Conservation (phyloP, 2,113 vertebrate genomes). For the Capreolus pygargus region DNA sequence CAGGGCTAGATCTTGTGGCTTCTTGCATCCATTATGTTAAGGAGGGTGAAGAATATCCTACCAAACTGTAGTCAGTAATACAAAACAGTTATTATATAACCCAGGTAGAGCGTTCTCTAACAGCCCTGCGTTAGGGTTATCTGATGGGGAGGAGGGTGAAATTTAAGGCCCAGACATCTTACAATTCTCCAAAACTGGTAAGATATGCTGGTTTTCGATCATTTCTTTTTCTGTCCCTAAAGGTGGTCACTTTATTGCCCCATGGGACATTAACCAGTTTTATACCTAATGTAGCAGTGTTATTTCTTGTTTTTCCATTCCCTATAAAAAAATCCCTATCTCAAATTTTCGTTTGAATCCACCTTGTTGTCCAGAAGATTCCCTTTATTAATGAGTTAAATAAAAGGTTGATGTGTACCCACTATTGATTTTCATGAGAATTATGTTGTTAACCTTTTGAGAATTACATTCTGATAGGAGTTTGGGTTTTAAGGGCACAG, state of each 20-base stretch:
- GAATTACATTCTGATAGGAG: background rate
- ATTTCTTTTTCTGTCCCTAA: constrained; percentile 10
- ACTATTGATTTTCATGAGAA: background rate
- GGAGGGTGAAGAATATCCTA: background rate
- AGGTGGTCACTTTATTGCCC: background rate
- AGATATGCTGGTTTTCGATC: background rate
- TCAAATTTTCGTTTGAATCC: background rate
- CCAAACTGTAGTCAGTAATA: background rate
- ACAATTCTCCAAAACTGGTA: background rate
- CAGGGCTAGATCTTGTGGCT: background rate
- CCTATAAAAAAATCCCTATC: background rate
- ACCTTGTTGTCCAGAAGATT: background rate
- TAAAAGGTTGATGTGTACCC: background rate
- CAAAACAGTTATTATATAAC: background rate
- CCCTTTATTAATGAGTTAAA: background rate
- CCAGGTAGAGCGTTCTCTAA: background rate
- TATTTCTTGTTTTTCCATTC: background rate
- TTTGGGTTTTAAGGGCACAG: background rate
- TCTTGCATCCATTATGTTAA: background rate
- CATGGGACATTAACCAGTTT: background rate
- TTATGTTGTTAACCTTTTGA: constrained; percentile 25
- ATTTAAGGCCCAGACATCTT: background rate
- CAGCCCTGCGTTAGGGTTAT: background rate
- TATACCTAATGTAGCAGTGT: background rate
- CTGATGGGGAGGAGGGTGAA: background rate